phyloP scores from a whole-genome alignment of 2,888 invertebrate species.

The Drosophila ezoana region DNA sequence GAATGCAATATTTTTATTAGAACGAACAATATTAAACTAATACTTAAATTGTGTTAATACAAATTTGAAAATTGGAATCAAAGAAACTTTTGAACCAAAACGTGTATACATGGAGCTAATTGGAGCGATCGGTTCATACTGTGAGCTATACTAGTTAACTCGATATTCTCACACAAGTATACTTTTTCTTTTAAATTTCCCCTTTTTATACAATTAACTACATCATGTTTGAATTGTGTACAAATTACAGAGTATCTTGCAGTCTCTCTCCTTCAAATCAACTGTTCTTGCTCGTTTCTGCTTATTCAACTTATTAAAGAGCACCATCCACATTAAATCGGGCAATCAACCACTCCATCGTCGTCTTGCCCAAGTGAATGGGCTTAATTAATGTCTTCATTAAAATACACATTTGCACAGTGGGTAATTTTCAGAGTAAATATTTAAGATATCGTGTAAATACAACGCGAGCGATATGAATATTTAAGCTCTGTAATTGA shows the following conservation, averaged over 20 bases:
- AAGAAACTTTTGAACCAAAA: too few relatives aligned
- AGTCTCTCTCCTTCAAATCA: not conserved
- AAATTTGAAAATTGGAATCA: too few relatives aligned
- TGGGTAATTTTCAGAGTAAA: slow-evolving; percentile 52
- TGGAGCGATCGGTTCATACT: too few relatives aligned
- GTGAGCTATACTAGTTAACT: too few relatives aligned
- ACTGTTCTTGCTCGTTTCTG: slow-evolving; percentile 1
- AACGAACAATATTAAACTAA: too few relatives aligned
- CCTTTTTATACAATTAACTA: too few relatives aligned
- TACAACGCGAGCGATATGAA: slow-evolving; percentile 27
- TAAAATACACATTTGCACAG: slow-evolving; percentile 44
- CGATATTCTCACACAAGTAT: too few relatives aligned
- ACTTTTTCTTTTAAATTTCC: too few relatives aligned
- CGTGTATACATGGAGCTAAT: too few relatives aligned
- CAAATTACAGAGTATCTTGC: not conserved
- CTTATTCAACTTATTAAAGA: slow-evolving; percentile 30
- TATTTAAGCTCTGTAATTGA: slow-evolving; percentile 45
- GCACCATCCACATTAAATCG: not conserved
- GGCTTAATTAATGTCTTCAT: slow-evolving; percentile 50
- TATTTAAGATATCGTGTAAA: slow-evolving; percentile 39
- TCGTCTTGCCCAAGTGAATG: not conserved
- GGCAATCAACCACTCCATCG: slow-evolving; percentile 8
- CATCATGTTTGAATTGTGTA: not conserved
- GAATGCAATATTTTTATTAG: too few relatives aligned
- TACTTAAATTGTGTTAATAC: too few relatives aligned